Evolutionary conservation across 2,113 vertebrate species (phyloP), one percentile per base, ranked within the genome.

Genomic region (Tretioscincus oriximinensis): DNA sequence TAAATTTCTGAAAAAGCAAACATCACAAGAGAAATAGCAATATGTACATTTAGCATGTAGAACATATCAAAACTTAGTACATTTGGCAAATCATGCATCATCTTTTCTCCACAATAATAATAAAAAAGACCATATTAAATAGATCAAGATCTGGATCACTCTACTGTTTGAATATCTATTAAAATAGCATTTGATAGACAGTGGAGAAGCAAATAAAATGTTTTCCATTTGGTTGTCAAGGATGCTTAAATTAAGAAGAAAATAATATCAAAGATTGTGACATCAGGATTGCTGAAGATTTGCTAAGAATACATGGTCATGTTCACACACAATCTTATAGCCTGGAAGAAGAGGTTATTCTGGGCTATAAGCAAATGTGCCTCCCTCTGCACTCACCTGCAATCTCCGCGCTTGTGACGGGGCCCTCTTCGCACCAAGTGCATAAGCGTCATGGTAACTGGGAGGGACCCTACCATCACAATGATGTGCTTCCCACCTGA

Each of bases 231-330:
- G 2, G 9, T 86, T 68, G 85, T 77, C 63, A 80, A 29, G 9
- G 28, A 28, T 26, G 73, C 73, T 89, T 87, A 84, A 85, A 88
- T 77, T 2, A 73, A 87, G 78, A 86, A 84, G 16, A 47, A 67
- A 90, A 88, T 87, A 66, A 72, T 9, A 88, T 88, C 88, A 82
- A 85, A 8, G 9, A 77, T 20, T 45, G 75, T 24, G 60, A 9
- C 26, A 84, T 83, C 73, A 63, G 45, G 51, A 67, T 9, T 81
- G 90, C 51, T 78, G 0, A 2, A 73, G 47, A 3, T 0, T 80
- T 71, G 77, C 73, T 28, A 29, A 70, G 77, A 82, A 81, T 7
- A 6, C 79, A 35, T 4, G 7, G 41, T 75, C 73, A 41, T 41
- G 35, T 41, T 41, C 5, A 41, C 35, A 41, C 35, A 41, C 35